Base-by-base conservation (phyloP, 2,113 vertebrate species). In the Sisor rabdophorus region DNA sequence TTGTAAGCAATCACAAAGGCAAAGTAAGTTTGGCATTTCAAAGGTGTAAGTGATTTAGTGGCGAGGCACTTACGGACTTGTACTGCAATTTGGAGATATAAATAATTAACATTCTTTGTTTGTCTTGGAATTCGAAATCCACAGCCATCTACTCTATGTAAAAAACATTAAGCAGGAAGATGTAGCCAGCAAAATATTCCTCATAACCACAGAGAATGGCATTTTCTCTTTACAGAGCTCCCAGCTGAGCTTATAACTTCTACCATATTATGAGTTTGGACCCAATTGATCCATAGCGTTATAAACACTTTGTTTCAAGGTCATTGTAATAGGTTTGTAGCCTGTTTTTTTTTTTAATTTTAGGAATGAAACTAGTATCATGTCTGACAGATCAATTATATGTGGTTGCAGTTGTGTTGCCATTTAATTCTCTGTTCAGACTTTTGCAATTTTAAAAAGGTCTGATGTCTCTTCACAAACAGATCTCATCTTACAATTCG, bases 401-500 rank as follows among this genome's bases (percentile, higher is more conserved):
- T 69, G 47, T 30, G 47, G 65, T 69, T 52, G 26, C 4, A 11
- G 47, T 30, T 16, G 47, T 69, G 65, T 52, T 69, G 47, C 47
- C 65, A 52, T 47, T 69, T 69, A 69, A 52, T 19, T 71, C 61
- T 32, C 53, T 20, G 55, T 68, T 71, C 76, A 61, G 60, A 69
- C 54, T 7, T 36, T n/a, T n/a, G n/a, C n/a, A n/a, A n/a, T n/a
- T n/a, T n/a, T n/a, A n/a, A n/a, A 8, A 63, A 40, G 55, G 28
- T 80, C 15, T 77, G 56, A 80, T 53, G 68, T 40, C 63, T 73
- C 75, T 77, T 77, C 71, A 64, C 76, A 80, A 79, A 80, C 73
- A 77, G 75, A 75, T 83, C 63, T 74, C 64, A 77, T 80, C 77
- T 74, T 61, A 13, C 74, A 71, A 81, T 84, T 81, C 5, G 79